A percentile compares a stretch with the other conserved stretches of the same genome.
phyloP scores from a whole-genome alignment of 2,797 vertebrate species.

The Cuniculus paca region DNA sequence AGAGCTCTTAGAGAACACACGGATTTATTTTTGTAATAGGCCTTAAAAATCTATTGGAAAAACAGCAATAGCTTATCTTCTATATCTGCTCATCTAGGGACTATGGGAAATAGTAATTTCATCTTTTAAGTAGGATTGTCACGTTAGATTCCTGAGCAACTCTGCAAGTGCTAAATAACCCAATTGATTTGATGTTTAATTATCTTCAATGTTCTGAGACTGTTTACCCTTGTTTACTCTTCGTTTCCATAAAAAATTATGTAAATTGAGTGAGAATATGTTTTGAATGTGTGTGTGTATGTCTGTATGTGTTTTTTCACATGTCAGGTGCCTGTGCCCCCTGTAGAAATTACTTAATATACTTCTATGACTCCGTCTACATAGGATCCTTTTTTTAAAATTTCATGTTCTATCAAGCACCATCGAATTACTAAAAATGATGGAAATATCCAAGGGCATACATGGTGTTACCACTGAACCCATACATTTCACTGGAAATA shows the following conservation, averaged over 20 bases:
- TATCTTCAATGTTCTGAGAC: background rate
- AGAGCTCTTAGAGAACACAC: slow-evolving; percentile 60
- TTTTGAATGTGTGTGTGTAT: background rate
- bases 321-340: background rate
- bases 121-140: slow-evolving; percentile 69
- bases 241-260: background rate
- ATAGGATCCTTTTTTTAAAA: background rate
- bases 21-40: slow-evolving; percentile 83
- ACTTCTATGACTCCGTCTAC: background rate
- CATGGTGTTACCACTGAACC: background rate
- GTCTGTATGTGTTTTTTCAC: accelerated
- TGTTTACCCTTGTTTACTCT: background rate
- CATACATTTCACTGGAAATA: background rate
- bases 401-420: background rate
- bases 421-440: slow-evolving; percentile 9
- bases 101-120: background rate
- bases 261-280: background rate
- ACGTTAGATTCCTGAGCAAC: slow-evolving; percentile 61
- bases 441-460: background rate
- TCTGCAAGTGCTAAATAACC: slow-evolving; percentile 59
- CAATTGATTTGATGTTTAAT: background rate
- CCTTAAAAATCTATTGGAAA: slow-evolving; percentile 70
- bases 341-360: background rate
- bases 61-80: slow-evolving; percentile 50
- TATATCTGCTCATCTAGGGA: background rate